Conservation (phyloP, 2,113 vertebrate species). For the Sorex araneus region DNA sequence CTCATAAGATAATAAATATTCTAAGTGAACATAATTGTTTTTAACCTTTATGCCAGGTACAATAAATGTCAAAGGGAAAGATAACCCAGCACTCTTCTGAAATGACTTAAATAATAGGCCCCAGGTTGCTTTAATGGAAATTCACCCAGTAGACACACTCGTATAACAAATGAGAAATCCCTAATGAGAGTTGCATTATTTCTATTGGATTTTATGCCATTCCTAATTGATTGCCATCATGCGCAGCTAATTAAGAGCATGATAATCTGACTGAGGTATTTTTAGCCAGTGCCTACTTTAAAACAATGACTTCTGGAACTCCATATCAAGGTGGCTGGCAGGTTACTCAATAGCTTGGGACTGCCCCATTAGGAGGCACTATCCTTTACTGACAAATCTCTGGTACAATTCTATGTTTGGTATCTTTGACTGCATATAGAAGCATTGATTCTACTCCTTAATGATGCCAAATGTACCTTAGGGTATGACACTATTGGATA, state of each 20-base stretch:
- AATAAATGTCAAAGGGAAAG: constrained; percentile 82
- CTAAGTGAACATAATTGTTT: constrained; percentile 77
- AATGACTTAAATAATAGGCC: constrained; percentile 82
- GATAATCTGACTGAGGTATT: constrained; percentile 82
- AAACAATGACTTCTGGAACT: constrained; percentile 73
- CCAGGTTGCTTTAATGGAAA: constrained; percentile 76
- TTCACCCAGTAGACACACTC: constrained; percentile 71
- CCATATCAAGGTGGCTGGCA: constrained; percentile 69
- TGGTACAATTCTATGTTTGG: neutral
- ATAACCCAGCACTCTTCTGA: constrained; percentile 74
- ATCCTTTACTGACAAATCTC: neutral
- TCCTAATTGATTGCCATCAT: constrained; percentile 86
- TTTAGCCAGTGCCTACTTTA: constrained; percentile 80
- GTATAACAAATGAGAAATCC: constrained; percentile 84
- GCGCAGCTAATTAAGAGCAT: constrained; percentile 84
- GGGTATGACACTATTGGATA: neutral
- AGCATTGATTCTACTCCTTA: neutral
- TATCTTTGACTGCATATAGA: neutral
- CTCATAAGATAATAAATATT: constrained; percentile 81
- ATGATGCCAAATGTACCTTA: neutral
- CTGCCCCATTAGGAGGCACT: neutral
- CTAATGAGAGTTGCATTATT: constrained; percentile 78
- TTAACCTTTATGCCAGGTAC: constrained; percentile 79
- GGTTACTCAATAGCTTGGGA: constrained; percentile 51
- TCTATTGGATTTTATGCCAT: constrained; percentile 83